These are phyloP conservation scores for Camponotus vicinus DNA, from an alignment of 1,140 invertebrate species.

Conservation along the genomic window DNA sequence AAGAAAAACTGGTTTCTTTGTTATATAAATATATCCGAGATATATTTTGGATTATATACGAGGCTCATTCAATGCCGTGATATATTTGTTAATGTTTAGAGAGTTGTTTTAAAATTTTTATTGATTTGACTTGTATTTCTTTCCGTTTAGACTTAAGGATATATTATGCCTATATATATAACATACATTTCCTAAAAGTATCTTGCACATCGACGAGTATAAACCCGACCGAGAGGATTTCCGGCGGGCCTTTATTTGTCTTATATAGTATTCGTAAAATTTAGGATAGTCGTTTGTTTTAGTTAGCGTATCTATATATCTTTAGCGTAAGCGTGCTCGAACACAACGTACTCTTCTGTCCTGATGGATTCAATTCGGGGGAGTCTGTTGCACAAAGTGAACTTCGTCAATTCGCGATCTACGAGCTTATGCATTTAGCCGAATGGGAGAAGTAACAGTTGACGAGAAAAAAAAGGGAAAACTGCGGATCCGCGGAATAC, in stretches of 20 bases:
- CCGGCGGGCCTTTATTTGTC: slow-evolving; percentile 58
- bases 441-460: slow-evolving; percentile 41
- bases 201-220: slow-evolving; percentile 70
- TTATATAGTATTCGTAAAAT: slow-evolving; percentile 66
- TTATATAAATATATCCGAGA: slow-evolving; percentile 18
- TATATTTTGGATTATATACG: slow-evolving; percentile 16
- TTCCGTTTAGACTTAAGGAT: slow-evolving; percentile 47
- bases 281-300: slow-evolving; percentile 64
- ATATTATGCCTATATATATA: slow-evolving; percentile 50
- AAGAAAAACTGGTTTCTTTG: slow-evolving; percentile 34
- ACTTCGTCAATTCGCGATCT: slow-evolving; percentile 73
- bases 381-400: slow-evolving; percentile 79
- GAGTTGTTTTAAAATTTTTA: slow-evolving; percentile 49
- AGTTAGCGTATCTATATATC: slow-evolving; percentile 61
- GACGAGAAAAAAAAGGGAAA: not conserved
- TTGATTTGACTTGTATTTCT: slow-evolving; percentile 50
- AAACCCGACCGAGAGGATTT: slow-evolving; percentile 42
- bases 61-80: slow-evolving; percentile 7
- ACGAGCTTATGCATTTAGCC: slow-evolving; percentile 73
- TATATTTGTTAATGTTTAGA: slow-evolving; percentile 55
- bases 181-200: slow-evolving; percentile 73
- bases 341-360: slow-evolving; percentile 34
- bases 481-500: not conserved
- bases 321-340: slow-evolving; percentile 61
- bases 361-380: slow-evolving; percentile 80